Evolutionary conservation across 2,797 vertebrate species (phyloP).

Genomic region (Acanthurus lineatus): DNA sequence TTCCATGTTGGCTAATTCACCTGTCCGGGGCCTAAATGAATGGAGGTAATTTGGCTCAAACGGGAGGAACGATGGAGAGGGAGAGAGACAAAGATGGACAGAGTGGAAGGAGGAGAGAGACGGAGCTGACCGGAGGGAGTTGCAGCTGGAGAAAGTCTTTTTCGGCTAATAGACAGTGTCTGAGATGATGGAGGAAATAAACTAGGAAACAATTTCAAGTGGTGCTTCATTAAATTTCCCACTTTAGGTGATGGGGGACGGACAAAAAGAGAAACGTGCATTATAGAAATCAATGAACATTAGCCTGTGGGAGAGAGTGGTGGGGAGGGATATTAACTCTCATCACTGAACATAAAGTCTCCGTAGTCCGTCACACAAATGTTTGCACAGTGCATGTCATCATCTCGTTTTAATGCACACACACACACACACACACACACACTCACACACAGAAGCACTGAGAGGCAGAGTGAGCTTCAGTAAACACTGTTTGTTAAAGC

Average conservation of each 20-base stretch:
- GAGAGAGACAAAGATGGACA: conserved; percentile 25
- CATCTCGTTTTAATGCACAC: too few species aligned
- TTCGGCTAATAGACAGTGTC: neutral
- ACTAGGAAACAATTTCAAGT: conserved; percentile 16
- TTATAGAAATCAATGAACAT: neutral
- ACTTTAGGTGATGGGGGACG: neutral
- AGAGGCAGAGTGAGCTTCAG: too few species aligned
- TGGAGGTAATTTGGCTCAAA: conserved; percentile 93
- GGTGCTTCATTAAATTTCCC: conserved; percentile 6
- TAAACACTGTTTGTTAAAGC: too few species aligned
- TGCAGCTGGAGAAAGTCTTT: neutral
- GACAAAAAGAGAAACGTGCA: neutral
- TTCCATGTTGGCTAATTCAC: conserved; percentile 91
- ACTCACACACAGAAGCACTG: too few species aligned
- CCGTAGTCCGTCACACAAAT: neutral
- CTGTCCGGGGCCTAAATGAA: conserved; percentile 91
- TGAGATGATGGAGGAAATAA: conserved; percentile 17
- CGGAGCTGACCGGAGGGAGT: conserved; percentile 1
- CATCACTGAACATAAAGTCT: neutral
- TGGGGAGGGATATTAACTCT: neutral
- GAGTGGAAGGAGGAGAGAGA: conserved; percentile 11
- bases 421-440: too few species aligned
- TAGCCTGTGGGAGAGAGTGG: neutral
- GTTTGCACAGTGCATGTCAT: neutral
- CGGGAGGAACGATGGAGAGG: conserved; percentile 84